Percentiles rank a stretch among this genome's conserved stretches.
phyloP scores from a whole-genome alignment of 2,113 vertebrate genomes.

The Passer domesticus region DNA sequence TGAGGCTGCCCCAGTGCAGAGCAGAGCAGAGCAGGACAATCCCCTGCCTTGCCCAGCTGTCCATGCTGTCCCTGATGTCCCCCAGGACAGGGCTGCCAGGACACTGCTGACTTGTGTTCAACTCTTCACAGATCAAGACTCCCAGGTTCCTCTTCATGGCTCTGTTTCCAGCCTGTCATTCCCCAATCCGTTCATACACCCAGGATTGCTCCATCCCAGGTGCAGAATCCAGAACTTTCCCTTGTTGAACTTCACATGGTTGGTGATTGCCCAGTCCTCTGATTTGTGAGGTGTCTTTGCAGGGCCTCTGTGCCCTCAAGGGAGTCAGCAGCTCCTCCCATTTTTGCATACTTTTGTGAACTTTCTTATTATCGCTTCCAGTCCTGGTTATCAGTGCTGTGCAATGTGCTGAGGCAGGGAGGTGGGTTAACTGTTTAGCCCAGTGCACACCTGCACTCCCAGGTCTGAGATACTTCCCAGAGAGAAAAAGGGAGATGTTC shows the following conservation, averaged over 20 bases:
- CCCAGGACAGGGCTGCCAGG: background rate
- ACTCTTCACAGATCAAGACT: background rate
- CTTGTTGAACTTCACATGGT: accelerated
- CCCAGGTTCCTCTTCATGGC: background rate
- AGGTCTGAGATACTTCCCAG: background rate
- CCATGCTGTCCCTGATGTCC: background rate
- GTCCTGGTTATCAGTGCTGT: background rate
- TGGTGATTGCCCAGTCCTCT: background rate
- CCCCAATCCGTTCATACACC: accelerated
- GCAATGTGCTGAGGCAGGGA: background rate
- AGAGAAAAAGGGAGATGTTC: background rate
- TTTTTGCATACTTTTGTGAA: background rate
- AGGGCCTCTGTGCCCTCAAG: accelerated
- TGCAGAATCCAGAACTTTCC: background rate
- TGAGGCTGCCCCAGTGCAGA: background rate
- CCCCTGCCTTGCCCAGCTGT: background rate
- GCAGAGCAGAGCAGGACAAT: background rate
- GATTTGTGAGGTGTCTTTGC: background rate
- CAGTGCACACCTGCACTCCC: background rate
- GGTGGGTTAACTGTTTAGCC: background rate
- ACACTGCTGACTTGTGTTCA: background rate
- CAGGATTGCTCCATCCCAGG: background rate
- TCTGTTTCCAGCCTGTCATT: background rate
- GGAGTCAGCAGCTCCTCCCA: background rate
- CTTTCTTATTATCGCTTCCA: background rate